phyloP scores from a whole-genome alignment of 2,113 vertebrate genomes.

The Quiscalus mexicanus region DNA sequence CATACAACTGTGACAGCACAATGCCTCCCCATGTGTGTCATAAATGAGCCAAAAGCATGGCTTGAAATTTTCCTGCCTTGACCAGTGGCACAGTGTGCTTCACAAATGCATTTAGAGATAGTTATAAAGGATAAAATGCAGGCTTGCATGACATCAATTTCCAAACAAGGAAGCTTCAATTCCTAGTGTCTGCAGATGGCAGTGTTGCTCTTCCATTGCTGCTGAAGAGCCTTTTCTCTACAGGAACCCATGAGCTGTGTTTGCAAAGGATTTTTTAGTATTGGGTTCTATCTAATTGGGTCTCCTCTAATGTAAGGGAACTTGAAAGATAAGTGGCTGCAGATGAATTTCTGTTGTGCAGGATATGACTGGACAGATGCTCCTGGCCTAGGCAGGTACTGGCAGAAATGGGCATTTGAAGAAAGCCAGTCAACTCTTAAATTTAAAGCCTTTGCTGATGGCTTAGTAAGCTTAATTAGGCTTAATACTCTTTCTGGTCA shows the following conservation, averaged over 20 bases:
- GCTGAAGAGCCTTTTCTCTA: background rate
- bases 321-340: background rate
- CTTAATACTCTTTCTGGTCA: background rate
- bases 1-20: background rate
- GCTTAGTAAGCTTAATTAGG: background rate
- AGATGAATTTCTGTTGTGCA: background rate
- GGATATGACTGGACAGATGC: background rate
- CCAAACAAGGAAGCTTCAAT: background rate
- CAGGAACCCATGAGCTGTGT: background rate
- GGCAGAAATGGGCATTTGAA: background rate
- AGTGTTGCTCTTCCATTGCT: background rate
- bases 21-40: fast-evolving
- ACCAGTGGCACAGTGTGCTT: background rate
- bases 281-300: background rate
- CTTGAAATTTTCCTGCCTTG: background rate
- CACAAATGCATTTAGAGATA: background rate
- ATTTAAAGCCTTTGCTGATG: background rate
- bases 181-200: background rate
- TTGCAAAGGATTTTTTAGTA: background rate
- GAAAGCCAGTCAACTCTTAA: background rate
- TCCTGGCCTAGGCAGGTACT: background rate
- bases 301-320: background rate
- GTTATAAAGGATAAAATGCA: background rate
- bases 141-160: background rate
- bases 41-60: background rate